Evolutionary conservation across 1,140 invertebrate species (phyloP).

Genomic region (Neodiprion pinetum): DNA sequence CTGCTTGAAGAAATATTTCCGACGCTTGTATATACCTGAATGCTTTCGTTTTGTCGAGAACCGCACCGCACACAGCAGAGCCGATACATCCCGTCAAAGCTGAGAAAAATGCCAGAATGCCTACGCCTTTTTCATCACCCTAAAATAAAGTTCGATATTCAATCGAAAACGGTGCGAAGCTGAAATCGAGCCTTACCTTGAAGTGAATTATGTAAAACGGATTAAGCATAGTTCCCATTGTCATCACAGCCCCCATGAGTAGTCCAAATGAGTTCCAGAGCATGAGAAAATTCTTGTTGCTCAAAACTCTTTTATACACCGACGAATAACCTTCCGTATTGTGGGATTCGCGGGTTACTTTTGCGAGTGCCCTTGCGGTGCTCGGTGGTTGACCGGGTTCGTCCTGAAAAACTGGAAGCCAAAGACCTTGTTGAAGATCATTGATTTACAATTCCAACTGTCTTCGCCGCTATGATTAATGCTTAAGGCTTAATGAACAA

Average conservation of each 20-base stretch:
- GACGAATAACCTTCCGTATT: background rate
- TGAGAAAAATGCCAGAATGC: background rate
- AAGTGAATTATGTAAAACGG: background rate
- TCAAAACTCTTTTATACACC: too few species aligned
- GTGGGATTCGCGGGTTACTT: background rate
- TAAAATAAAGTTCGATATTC: too few species aligned
- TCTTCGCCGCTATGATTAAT: too few species aligned
- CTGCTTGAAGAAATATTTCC: background rate
- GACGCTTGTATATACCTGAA: background rate
- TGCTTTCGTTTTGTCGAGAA: background rate
- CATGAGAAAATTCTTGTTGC: too few species aligned
- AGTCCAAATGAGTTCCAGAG: too few species aligned
- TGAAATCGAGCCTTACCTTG: background rate
- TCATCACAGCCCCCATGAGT: background rate
- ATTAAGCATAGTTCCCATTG: background rate
- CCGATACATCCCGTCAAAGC: constrained; percentile 1
- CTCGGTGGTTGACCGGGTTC: background rate
- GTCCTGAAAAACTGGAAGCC: background rate
- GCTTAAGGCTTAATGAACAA: too few species aligned
- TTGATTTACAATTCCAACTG: too few species aligned
- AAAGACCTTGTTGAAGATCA: too few species aligned
- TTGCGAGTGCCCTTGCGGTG: background rate
- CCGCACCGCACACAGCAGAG: background rate
- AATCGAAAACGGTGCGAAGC: too few species aligned
- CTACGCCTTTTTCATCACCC: background rate